Conservation (phyloP, 2,888 invertebrate genomes). For the Phyto melanocephala region DNA sequence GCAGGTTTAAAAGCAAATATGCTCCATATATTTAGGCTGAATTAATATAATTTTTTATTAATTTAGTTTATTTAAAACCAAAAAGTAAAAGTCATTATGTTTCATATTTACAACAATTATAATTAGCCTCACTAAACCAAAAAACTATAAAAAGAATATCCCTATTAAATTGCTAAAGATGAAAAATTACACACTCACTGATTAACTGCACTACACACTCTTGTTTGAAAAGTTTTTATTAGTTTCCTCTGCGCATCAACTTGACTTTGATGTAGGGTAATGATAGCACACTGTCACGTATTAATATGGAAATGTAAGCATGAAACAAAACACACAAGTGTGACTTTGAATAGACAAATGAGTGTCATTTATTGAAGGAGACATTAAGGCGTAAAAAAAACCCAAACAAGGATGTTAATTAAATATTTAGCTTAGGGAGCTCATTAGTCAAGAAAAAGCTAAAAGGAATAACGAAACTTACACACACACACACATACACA, state of each 20-base stretch:
- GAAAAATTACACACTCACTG: not conserved
- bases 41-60: too few species aligned
- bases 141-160: too few species aligned
- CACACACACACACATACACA: not conserved
- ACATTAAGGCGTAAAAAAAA: constrained; percentile 19
- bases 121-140: too few species aligned
- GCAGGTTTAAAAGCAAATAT: too few species aligned
- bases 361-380: constrained; percentile 46
- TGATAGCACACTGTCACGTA: constrained; percentile 34
- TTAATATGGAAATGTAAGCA: constrained; percentile 2
- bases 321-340: not conserved
- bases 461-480: not conserved
- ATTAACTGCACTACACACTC: not conserved
- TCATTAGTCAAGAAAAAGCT: constrained; percentile 42
- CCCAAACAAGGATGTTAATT: constrained; percentile 52
- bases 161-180: not conserved
- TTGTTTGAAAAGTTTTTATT: not conserved
- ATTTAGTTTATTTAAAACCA: too few species aligned
- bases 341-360: constrained; percentile 36
- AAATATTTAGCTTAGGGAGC: constrained; percentile 50
- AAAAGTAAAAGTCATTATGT: too few species aligned
- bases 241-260: not conserved
- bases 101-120: too few species aligned
- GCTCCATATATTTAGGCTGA: too few species aligned
- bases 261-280: not conserved